Base-by-base conservation (phyloP, 2,797 vertebrate species). In the Cossypha dichroa region DNA sequence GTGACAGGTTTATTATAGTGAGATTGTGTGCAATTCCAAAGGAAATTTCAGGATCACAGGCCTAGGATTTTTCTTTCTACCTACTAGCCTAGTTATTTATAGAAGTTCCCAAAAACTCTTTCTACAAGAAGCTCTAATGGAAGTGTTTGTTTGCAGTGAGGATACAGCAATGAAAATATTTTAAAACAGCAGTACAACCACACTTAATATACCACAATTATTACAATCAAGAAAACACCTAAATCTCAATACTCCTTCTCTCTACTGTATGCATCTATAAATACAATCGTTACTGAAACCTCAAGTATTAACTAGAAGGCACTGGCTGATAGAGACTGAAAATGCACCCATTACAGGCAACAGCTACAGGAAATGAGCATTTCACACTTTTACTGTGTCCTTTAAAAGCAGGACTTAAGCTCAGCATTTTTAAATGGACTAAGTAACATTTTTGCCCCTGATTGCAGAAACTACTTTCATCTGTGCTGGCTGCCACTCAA, bases 281-380 rank as follows among this genome's bases (percentile, higher is more conserved):
- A 68, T 75, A 70, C 58, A 82, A 94, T 85, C 17, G 69, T 33
- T 78, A 93, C 34, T 83, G 96, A 98, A 98, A 97, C 94, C 68
- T 95, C 93, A 96, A 94, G 94, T 79, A 94, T 92, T 96, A 97
- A 91, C 93, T 91, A 97, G 94, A 97, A 82, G 14, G 64, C 77
- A 95, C 76, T 14, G 84, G 88, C 68, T 96, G 88, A 94, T 88
- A 85, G 68, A 97, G 97, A 95, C 87, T 85, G 93, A 96, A 94
- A 97, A 96, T 18, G 34, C 68, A 89, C 82, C 84, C 95, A 83
- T 88, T 96, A 88, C 93, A 84, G 95, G 96, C 96, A 98, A 94
- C 96, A 97, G 94, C 97, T 96, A 97, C 97, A 98, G 97, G 98
- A 98, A 97, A 95, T 84, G 85, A 98, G 87, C 64, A 97, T 96